Conservation (phyloP, 2,888 invertebrate genomes). For the Macaria liturata region DNA sequence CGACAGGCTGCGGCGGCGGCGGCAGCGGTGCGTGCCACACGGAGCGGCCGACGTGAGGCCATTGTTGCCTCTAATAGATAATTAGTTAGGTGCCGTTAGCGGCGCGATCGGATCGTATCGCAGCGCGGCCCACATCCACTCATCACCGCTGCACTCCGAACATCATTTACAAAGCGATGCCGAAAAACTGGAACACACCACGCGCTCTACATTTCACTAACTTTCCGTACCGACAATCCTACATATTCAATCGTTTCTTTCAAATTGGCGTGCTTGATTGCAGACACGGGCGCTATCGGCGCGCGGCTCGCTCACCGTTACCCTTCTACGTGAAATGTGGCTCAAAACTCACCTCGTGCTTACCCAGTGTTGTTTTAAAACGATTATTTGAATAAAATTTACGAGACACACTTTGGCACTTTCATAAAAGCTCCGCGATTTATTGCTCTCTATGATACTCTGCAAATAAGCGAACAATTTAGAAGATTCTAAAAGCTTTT, state of each 20-base stretch:
- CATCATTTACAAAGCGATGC: constrained; percentile 46
- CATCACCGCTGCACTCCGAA: constrained; percentile 49
- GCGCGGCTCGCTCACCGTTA: constrained; percentile 31
- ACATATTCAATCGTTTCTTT: constrained; percentile 36
- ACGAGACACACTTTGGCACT: constrained; percentile 7
- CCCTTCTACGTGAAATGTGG: constrained; percentile 26
- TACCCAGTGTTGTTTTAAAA: constrained; percentile 11
- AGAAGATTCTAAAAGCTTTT: constrained; percentile 15
- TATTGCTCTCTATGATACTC: constrained; percentile 10
- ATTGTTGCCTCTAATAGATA: constrained; percentile 79
- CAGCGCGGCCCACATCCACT: constrained; percentile 54
- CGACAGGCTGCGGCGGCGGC: constrained; percentile 29
- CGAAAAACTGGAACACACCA: constrained; percentile 49
- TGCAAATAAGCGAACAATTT: constrained; percentile 11
- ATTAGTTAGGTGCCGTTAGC: constrained; percentile 78
- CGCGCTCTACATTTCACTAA: constrained; percentile 39
- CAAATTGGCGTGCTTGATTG: constrained; percentile 37
- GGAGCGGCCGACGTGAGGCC: constrained; percentile 69
- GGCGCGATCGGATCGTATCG: constrained; percentile 64
- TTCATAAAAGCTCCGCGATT: constrained; percentile 12
- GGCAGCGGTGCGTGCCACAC: constrained; percentile 48
- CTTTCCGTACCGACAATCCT: constrained; percentile 33
- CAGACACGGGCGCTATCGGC: constrained; percentile 24
- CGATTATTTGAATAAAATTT: constrained; percentile 16
- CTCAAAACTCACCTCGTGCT: constrained; percentile 1